Conservation (phyloP, 1,140 invertebrate species). For the Cyphomyrmex costatus region DNA sequence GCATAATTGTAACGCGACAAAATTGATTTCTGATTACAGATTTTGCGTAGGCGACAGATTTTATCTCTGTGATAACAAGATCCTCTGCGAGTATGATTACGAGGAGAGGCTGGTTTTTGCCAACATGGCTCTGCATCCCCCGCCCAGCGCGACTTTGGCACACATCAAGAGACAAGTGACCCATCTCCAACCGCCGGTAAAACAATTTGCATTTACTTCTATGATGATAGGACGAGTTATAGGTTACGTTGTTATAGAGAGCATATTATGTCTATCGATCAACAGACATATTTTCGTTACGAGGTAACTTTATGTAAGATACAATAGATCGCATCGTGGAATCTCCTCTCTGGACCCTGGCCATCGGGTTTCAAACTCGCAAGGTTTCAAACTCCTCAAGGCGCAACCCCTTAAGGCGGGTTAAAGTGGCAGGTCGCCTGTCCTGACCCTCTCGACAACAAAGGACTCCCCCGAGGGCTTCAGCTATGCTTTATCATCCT, state of each 20-base stretch:
- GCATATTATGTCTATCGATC: neutral
- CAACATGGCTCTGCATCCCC: constrained; percentile 95
- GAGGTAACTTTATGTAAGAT: constrained; percentile 10
- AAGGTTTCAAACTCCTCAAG: constrained; percentile 75
- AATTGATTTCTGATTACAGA: constrained; percentile 87
- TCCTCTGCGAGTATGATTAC: constrained; percentile 97
- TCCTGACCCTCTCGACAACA: constrained; percentile 85
- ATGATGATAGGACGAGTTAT: neutral
- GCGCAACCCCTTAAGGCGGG: constrained; percentile 81
- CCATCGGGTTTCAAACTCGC: constrained; percentile 55
- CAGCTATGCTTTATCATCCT: constrained; percentile 79
- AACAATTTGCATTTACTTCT: neutral
- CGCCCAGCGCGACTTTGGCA: constrained; percentile 90
- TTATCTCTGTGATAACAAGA: constrained; percentile 97
- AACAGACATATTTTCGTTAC: constrained; percentile 13
- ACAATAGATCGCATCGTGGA: neutral
- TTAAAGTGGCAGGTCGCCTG: constrained; percentile 83
- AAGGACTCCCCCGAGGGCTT: constrained; percentile 84
- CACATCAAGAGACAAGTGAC: constrained; percentile 95
- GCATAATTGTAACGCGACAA: neutral
- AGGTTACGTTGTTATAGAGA: neutral
- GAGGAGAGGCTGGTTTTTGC: constrained; percentile 96
- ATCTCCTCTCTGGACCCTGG: constrained; percentile 48
- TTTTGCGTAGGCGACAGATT: constrained; percentile 98
- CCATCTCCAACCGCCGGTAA: constrained; percentile 90